Base-by-base conservation (phyloP, 2,113 vertebrate species). In the Lutjanus erythropterus region DNA sequence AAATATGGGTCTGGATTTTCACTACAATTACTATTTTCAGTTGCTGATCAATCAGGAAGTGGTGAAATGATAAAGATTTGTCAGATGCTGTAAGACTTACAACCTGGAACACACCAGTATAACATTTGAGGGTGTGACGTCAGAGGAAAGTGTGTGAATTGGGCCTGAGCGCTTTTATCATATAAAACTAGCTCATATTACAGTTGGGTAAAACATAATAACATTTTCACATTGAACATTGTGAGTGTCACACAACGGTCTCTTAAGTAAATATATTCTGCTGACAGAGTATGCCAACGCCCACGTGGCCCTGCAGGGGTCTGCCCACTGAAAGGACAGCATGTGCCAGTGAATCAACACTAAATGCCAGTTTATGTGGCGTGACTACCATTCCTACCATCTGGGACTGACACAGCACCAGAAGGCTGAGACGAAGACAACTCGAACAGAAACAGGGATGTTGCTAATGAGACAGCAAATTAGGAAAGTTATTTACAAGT, bases 401-500 rank as follows among this genome's bases (percentile, higher is more conserved):
- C 92, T 92, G 93, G 91, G 88, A 78, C 75, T 80, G 85, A 88
- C 80, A 78, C 41, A 53, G 86, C 87, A 89, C 76, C 92, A 90
- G 91, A 87, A 90, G 85, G 89, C 89, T 74, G 81, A 62, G 71
- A 64, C 71, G 41, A 50, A 86, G 76, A 71, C 83, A 68, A 77
- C 79, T 81, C 52, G n/a, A 79, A 85, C 84, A 84, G 68, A 79
- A 91, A 86, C 77, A 75, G 71, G 76, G 78, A 80, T 60, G 70
- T 78, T 85, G 71, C 86, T 91, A 90, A 93, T 84, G 78, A 91
- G 89, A 91, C 83, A 78, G 81, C 80, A 86, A 88, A 90, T 93
- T 87, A 87, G 81, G 70, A 27, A 78, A 85, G 78, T 90, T 92
- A 89, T 92, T 92, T 90, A 90, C 87, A 86, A 81, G 81, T 84